These are phyloP conservation scores for Dendrolimus pini DNA, from an alignment of 2,888 invertebrate species.

Conservation along the genomic window DNA sequence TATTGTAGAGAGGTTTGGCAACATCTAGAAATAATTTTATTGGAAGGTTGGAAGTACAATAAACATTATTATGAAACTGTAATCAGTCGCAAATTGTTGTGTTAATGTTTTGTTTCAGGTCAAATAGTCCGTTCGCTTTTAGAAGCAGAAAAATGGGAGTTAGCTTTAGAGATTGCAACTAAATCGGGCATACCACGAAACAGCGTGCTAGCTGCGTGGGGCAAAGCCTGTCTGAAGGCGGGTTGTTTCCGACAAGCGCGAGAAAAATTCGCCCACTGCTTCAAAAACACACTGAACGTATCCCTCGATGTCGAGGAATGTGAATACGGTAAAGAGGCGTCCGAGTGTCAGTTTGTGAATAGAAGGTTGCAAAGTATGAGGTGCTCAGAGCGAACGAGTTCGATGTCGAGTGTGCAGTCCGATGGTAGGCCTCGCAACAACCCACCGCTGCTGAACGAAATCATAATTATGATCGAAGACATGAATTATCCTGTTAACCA, in stretches of 20 bases:
- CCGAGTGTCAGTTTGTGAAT: conserved; percentile 47
- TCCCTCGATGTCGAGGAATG: conserved; percentile 54
- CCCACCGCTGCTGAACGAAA: conserved; percentile 82
- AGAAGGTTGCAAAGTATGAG: conserved; percentile 41
- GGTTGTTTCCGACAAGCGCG: conserved; percentile 87
- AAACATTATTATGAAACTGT: too few species aligned
- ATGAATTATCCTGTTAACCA: conserved; percentile 73
- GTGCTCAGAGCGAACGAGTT: conserved; percentile 42
- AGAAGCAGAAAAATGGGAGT: conserved; percentile 90
- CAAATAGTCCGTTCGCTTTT: conserved; percentile 84
- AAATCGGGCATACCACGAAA: conserved; percentile 88
- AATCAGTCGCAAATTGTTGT: too few species aligned
- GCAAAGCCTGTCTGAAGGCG: conserved; percentile 86
- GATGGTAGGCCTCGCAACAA: conserved; percentile 77
- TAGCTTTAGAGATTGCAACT: conserved; percentile 90
- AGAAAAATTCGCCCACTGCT: conserved; percentile 80
- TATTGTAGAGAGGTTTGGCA: too few species aligned
- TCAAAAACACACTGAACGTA: conserved; percentile 49
- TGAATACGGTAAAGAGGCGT: conserved; percentile 57
- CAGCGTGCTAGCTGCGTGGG: conserved; percentile 93
- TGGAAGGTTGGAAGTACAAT: too few species aligned
- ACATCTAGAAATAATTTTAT: too few species aligned
- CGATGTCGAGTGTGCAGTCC: conserved; percentile 46
- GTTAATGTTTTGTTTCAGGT: conserved; percentile 41
- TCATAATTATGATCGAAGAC: conserved; percentile 81